A percentile compares a stretch with the other conserved stretches of the same genome.
phyloP scores from a whole-genome alignment of 2,888 invertebrate species.

The Desoria tigrina region DNA sequence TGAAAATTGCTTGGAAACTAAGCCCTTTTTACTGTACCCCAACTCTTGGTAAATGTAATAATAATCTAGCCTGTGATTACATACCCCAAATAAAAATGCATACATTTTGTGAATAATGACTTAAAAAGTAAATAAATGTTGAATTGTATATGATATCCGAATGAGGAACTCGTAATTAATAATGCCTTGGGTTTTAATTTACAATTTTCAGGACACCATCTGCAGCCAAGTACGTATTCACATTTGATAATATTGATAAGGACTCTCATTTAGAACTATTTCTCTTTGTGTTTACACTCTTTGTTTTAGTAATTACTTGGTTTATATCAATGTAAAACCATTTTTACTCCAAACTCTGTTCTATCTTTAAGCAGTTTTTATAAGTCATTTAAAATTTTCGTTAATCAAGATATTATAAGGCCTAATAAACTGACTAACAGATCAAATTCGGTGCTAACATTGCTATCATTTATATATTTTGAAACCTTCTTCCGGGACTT shows the following conservation, averaged over 20 bases:
- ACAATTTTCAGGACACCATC: conserved; percentile 13
- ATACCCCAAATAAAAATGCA: too few species aligned
- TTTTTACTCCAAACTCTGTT: not conserved
- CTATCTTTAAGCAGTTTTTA: not conserved
- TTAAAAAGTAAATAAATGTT: too few species aligned
- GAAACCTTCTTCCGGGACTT: conserved; percentile 1
- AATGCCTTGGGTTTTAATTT: not conserved
- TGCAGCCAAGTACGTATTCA: conserved; percentile 18
- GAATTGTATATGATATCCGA: too few species aligned
- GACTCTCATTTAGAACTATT: conserved; percentile 9
- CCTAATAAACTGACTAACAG: not conserved
- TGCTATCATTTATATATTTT: not conserved
- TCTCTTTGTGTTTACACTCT: not conserved
- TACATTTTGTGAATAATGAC: too few species aligned
- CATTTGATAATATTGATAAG: conserved; percentile 14
- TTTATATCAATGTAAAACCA: conserved; percentile 6
- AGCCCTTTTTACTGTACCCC: too few species aligned
- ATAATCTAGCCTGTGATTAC: too few species aligned
- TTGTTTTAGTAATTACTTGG: conserved; percentile 16
- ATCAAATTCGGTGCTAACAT: not conserved
- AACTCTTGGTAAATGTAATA: too few species aligned
- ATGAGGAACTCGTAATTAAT: too few species aligned
- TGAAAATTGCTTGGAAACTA: too few species aligned
- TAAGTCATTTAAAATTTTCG: not conserved
- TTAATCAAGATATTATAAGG: not conserved